A percentile compares a stretch with the other conserved stretches of the same genome.
Conservation (phyloP, 2,797 vertebrate genomes). For the Clarias pachynema region DNA sequence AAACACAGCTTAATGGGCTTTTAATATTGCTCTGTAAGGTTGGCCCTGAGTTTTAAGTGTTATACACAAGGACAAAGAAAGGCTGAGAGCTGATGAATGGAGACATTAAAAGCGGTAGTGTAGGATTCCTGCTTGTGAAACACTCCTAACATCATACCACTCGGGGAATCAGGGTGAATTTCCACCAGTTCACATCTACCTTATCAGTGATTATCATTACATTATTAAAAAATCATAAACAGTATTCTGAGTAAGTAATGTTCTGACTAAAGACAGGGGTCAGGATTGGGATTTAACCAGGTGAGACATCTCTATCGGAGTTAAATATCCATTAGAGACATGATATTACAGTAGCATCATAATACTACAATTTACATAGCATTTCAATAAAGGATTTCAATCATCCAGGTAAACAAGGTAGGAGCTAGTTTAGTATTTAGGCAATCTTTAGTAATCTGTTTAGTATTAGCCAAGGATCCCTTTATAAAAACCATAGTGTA, state of each 20-base stretch:
- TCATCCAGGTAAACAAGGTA: neutral
- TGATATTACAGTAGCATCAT: neutral
- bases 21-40: constrained; percentile 47
- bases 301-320: neutral
- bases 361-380: neutral
- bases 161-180: neutral
- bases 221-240: neutral
- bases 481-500: neutral
- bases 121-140: constrained; percentile 4
- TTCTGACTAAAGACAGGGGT: neutral
- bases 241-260: neutral
- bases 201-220: neutral
- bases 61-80: constrained; percentile 40
- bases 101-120: constrained; percentile 29
- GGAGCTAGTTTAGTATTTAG: neutral
- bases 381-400: neutral
- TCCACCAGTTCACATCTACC: neutral
- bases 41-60: constrained; percentile 41
- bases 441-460: too few species aligned
- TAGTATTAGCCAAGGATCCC: too few species aligned
- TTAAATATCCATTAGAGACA: neutral
- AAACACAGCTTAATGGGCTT: constrained; percentile 41
- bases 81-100: constrained; percentile 34
- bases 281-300: neutral
- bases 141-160: neutral